A percentile compares a stretch with the other conserved stretches of the same genome.
phyloP scores from a whole-genome alignment of 2,113 vertebrate genomes.

The Gorsachius goisagi region DNA sequence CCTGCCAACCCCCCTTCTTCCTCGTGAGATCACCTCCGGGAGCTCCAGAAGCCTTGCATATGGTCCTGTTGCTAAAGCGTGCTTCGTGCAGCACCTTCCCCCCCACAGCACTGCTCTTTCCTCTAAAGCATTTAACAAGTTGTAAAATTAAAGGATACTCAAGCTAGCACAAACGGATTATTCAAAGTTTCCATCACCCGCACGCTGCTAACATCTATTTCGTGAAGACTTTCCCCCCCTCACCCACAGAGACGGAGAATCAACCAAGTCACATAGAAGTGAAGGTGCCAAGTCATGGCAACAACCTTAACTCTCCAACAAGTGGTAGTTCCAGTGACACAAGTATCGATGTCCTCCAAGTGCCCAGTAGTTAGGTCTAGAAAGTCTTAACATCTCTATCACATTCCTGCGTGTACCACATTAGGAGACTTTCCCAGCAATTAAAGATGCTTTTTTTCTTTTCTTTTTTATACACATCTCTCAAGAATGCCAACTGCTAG shows the following conservation, averaged over 20 bases:
- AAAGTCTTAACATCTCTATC: neutral
- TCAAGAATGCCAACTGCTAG: neutral
- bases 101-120: neutral
- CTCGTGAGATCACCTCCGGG: accelerated
- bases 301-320: neutral
- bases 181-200: neutral
- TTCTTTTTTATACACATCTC: neutral
- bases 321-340: neutral
- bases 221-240: neutral
- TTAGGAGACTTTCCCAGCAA: neutral
- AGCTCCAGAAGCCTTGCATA: neutral
- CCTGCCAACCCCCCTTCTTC: neutral
- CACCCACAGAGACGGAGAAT: neutral
- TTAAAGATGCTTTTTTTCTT: neutral
- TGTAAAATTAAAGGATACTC: neutral
- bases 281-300: neutral
- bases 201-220: neutral
- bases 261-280: neutral
- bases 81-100: neutral
- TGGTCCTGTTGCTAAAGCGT: accelerated
- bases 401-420: neutral
- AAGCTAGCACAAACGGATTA: neutral
- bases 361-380: neutral
- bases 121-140: neutral
- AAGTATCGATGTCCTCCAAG: neutral